Base-by-base conservation (phyloP, 2,888 invertebrate species). In the Calameuta pallipes region DNA sequence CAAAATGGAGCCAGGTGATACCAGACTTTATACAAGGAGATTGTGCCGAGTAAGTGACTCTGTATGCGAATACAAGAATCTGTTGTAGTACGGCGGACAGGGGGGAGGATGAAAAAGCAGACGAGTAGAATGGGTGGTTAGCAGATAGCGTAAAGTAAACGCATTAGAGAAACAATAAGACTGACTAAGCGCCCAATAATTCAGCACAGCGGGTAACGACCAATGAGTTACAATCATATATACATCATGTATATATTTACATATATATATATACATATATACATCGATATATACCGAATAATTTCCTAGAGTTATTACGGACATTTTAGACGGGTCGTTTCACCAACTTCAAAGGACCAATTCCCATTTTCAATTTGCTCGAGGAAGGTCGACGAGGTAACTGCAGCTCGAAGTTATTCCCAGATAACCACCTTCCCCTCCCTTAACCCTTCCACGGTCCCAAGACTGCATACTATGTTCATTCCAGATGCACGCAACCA, bases 311-410 rank as follows among this genome's bases (percentile, higher is more conserved):
- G 86, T 88, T 89, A 90, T 90, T 90, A 89, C 86, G 87, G 85
- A 86, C 88, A 86, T 89, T 88, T 89, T 87, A 85, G 86, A 84
- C 84, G 85, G 82, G 83, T 87, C 87, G 84, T 87, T 87, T 85
- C 83, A 83, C 82, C 81, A 87, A 90, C 89, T 89, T 90, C 90
- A 90, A 90, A 90, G 89, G 86, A 89, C 88, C 90, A 87, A 89
- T 90, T 89, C 86, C 87, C 87, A 86, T 89, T 90, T 90, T 90
- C 88, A 89, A 90, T 91, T 90, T 88, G 85, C 84, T 83, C 79
- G 37, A 36, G 73, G 36, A 69, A 70, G 74, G 11, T 23, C 56
- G 56, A 56, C 23, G 33, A 75, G 69, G n/a, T 35, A 31, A 13
- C 76, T 37, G 79, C 79, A 83, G 82, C 84, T 87, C 83, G 86